Conservation (phyloP, 2,113 vertebrate species). For the Callionymus lyra region DNA sequence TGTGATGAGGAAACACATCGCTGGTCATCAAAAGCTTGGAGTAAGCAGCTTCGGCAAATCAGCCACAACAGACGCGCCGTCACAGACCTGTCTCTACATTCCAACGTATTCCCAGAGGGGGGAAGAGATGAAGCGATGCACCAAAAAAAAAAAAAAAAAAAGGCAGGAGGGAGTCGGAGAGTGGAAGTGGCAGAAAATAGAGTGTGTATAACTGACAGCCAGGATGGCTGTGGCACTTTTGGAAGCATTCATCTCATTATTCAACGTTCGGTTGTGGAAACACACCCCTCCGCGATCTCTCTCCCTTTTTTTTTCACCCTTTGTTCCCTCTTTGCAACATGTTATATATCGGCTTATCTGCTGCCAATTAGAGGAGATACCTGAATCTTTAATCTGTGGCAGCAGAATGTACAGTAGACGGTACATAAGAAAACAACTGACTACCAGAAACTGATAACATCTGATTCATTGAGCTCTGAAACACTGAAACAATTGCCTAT, state of each 20-base stretch:
- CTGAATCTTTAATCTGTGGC: conserved; percentile 28
- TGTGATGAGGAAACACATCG: conserved; percentile 27
- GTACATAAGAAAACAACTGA: too few species aligned
- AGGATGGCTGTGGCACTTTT: conserved; percentile 31
- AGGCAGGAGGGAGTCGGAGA: too few species aligned
- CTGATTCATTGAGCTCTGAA: too few species aligned
- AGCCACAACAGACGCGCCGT: conserved; percentile 36
- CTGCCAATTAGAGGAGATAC: conserved; percentile 40
- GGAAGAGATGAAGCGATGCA: conserved; percentile 40
- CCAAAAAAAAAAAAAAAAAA: too few species aligned
- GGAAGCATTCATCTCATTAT: conserved; percentile 53
- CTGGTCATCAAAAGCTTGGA: conserved; percentile 51
- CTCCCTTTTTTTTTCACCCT: conserved; percentile 16
- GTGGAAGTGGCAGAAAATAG: conserved; percentile 37
- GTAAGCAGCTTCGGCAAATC: conserved; percentile 27
- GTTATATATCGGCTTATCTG: conserved; percentile 47
- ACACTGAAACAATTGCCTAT: too few species aligned
- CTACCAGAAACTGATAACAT: too few species aligned
- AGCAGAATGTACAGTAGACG: conserved; percentile 15
- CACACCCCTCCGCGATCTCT: conserved; percentile 4
- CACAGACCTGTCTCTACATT: conserved; percentile 48
- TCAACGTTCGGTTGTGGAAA: conserved; percentile 33
- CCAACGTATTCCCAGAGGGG: conserved; percentile 47
- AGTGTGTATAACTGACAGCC: conserved; percentile 46
- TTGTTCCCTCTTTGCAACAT: conserved; percentile 22